phyloP scores from a whole-genome alignment of 2,797 vertebrate genomes.

The Eutrigla gurnardus region DNA sequence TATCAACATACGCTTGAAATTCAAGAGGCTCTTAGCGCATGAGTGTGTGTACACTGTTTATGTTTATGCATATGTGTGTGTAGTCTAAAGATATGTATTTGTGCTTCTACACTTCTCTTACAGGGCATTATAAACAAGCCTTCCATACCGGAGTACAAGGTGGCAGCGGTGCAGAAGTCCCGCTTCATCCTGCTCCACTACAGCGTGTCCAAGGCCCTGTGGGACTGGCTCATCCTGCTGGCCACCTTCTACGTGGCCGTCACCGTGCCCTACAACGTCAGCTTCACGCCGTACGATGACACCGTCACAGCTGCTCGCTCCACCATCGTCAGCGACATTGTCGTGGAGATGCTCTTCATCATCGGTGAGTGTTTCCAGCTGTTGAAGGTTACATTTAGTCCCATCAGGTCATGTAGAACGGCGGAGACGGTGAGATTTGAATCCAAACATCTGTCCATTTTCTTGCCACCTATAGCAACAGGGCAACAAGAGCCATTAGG shows the following conservation, averaged over 20 bases:
- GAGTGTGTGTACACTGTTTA: background rate
- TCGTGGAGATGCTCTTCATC: conserved; percentile 97
- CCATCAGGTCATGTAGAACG: background rate
- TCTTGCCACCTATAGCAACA: conserved; percentile 21
- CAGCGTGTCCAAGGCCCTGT: conserved; percentile 94
- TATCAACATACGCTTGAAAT: conserved; percentile 32
- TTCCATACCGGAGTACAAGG: conserved; percentile 95
- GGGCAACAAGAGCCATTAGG: conserved; percentile 15
- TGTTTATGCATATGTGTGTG: background rate
- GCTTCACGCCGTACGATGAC: conserved; percentile 89
- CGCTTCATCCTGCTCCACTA: conserved; percentile 98
- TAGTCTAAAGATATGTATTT: background rate
- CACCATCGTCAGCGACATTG: conserved; percentile 94
- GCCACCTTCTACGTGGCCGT: conserved; percentile 97
- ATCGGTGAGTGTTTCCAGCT: conserved; percentile 85
- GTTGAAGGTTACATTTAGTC: background rate
- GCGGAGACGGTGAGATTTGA: background rate
- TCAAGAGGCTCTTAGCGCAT: conserved; percentile 12
- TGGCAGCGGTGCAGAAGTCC: conserved; percentile 93
- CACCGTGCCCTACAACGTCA: conserved; percentile 97
- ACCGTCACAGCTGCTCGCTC: conserved; percentile 86
- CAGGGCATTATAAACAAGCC: conserved; percentile 92
- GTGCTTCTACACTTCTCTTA: conserved; percentile 36
- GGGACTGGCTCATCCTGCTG: conserved; percentile 97
- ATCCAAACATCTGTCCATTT: background rate